Evolutionary conservation across 2,797 vertebrate species (phyloP).

Genomic region (Spinibarbus caldwelli): DNA sequence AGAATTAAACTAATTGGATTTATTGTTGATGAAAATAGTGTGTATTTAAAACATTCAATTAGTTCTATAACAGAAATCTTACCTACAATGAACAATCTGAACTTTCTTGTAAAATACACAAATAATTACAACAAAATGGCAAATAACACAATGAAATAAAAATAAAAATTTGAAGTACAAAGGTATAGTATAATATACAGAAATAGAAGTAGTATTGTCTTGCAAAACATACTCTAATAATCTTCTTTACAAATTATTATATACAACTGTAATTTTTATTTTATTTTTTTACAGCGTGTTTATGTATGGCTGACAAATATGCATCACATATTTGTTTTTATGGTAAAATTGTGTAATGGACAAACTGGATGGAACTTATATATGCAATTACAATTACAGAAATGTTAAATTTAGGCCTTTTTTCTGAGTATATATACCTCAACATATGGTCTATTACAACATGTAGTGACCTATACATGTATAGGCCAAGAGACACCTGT

Average conservation of each 20-base stretch:
- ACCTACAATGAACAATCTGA: background rate
- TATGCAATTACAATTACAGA: background rate
- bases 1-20: background rate
- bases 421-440: background rate
- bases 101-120: background rate
- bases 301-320: background rate
- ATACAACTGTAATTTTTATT: no score
- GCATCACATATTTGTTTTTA: background rate
- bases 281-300: no score
- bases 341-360: background rate
- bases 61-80: background rate
- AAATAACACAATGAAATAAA: no score
- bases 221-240: no score
- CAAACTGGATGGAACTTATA: background rate
- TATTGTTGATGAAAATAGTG: background rate
- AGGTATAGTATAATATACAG: no score
- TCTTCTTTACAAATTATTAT: no score
- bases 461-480: background rate
- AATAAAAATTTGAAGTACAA: no score
- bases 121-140: background rate
- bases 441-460: background rate
- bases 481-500: background rate
- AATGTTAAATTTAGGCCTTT: no score
- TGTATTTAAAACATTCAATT: background rate
- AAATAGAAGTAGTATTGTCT: no score